phyloP scores from a whole-genome alignment of 2,797 vertebrate species.

The Neostethus bicornis region DNA sequence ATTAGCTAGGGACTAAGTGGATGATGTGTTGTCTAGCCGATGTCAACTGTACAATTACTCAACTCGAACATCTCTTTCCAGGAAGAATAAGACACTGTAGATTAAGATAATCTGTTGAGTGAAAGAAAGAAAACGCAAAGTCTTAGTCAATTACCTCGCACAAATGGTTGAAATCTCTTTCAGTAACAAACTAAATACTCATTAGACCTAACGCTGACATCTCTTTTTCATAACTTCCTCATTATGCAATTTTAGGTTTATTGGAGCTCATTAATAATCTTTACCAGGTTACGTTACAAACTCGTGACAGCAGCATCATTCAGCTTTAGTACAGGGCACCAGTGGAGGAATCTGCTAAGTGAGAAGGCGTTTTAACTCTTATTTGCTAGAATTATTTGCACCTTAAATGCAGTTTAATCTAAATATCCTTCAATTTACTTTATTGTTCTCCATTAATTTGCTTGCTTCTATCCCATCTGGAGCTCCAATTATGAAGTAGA shows the following conservation, averaged over 20 bases:
- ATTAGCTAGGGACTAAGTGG: conserved; percentile 76
- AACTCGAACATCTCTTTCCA: conserved; percentile 68
- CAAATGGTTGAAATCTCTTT: conserved; percentile 68
- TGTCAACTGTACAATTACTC: conserved; percentile 79
- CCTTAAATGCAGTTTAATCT: conserved; percentile 79
- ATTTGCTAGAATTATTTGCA: conserved; percentile 61
- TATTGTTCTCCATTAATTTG: conserved; percentile 73
- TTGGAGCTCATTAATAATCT: conserved; percentile 97
- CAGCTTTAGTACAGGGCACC: conserved; percentile 82
- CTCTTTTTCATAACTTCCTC: conserved; percentile 78
- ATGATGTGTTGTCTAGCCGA: conserved; percentile 77
- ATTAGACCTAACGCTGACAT: conserved; percentile 65
- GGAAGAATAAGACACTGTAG: conserved; percentile 70
- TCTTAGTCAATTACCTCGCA: conserved; percentile 81
- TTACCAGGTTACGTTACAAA: conserved; percentile 87
- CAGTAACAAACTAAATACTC: conserved; percentile 77
- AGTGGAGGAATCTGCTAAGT: conserved; percentile 80
- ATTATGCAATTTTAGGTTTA: conserved; percentile 89
- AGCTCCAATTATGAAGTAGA: conserved; percentile 65
- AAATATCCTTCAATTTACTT: conserved; percentile 73
- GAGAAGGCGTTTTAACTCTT: conserved; percentile 78
- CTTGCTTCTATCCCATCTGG: conserved; percentile 63
- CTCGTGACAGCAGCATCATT: conserved; percentile 88
- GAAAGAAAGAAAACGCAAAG: conserved; percentile 62
- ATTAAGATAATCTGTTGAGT: conserved; percentile 61